Base-by-base conservation (phyloP, 2,113 vertebrate genomes). In the Notarius quadriscutis region DNA sequence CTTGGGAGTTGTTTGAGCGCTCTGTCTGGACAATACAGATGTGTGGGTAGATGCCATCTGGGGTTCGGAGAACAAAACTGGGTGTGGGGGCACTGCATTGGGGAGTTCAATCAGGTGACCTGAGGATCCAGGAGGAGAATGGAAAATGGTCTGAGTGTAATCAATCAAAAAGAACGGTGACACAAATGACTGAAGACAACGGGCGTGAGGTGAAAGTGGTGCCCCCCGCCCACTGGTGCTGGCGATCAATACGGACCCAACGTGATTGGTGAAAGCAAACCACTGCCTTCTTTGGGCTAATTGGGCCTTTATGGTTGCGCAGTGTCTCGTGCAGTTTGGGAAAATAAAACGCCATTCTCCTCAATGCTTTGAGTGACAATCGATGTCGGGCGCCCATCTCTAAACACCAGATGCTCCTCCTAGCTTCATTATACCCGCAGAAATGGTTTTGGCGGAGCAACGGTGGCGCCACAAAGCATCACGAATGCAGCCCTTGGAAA, bases 11-110 rank as follows among this genome's bases (percentile, higher is more conserved):
- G 17, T 34, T 57, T 79, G 85, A 65, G 82, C 87, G 86, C 77
- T 48, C 89, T 92, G 95, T 95, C 95, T 90, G 87, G 90, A 97
- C 95, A 97, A 98, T 97, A 95, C 95, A 94, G 93, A 94, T 97
- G 97, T 93, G 98, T 99, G 98, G 98, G 98, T 91, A 97, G 97
- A 92, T 94, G 95, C 97, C 97, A 97, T 97, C 96, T 98, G 97
- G 93, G 94, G 94, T 94, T 94, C 93, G 79, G 85, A 85, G 93
- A 94, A 97, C 97, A 98, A 97, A 97, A 96, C 93, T 93, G 85
- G 91, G 91, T 67, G 90, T 84, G 87, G 90, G 92, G 87, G 91
- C 87, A 63, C 75, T 87, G 67, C 81, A 83, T 90, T 75, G 50
- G 89, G 91, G 90, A 85, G 89, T 91, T 88, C 92, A 91, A 92